Evolutionary conservation across 2,113 vertebrate species (phyloP).

Genomic region (Chinchilla lanigera): DNA sequence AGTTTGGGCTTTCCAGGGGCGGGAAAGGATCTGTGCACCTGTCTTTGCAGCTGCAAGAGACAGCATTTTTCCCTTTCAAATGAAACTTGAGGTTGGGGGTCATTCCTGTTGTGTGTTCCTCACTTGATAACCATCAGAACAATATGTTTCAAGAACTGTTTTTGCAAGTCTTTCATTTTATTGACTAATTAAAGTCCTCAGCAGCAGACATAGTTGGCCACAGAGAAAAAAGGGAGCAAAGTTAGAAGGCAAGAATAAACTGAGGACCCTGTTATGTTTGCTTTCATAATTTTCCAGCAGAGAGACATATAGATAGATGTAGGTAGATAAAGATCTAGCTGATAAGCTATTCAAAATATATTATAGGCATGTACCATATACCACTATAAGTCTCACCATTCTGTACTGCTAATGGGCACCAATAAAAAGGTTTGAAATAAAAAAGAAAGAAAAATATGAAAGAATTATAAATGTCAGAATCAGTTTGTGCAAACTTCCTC

Average conservation of each 20-base stretch:
- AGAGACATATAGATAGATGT: neutral
- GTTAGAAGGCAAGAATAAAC: neutral
- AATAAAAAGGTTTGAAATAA: neutral
- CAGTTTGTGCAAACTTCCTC: neutral
- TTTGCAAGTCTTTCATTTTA: neutral
- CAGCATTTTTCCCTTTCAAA: neutral
- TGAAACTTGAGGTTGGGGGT: neutral
- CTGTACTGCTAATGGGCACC: neutral
- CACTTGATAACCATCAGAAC: neutral
- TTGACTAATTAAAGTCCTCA: neutral
- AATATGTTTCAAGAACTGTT: neutral
- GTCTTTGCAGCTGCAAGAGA: neutral
- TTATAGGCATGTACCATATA: neutral
- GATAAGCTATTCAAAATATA: neutral
- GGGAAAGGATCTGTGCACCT: too few species aligned
- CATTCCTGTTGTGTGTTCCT: neutral
- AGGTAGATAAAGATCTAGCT: neutral
- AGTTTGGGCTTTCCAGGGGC: neutral
- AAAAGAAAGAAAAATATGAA: neutral
- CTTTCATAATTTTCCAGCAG: neutral
- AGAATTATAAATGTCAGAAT: neutral
- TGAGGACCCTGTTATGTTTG: neutral
- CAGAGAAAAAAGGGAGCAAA: neutral
- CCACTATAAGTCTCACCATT: neutral
- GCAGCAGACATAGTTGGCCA: neutral